Evolutionary conservation across 2,797 vertebrate genomes (phyloP).

Genomic region (Pogonophryne albipinna): DNA sequence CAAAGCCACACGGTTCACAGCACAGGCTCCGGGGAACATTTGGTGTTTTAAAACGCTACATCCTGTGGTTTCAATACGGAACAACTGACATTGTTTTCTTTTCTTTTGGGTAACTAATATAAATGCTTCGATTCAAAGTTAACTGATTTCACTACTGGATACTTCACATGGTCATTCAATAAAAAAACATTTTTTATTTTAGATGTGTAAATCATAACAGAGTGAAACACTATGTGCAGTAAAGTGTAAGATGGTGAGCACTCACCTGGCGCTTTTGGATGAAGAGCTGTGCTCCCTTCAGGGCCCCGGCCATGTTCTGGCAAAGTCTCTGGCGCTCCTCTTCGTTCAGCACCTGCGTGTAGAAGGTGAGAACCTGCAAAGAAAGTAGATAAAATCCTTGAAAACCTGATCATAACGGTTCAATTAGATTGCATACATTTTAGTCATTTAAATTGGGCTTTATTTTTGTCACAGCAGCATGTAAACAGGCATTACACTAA

Average conservation of each 20-base stretch:
- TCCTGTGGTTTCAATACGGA: neutral
- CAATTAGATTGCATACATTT: too few species aligned
- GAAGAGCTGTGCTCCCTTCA: constrained; percentile 93
- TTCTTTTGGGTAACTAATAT: neutral
- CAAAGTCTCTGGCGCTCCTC: constrained; percentile 90
- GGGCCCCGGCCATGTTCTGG: constrained; percentile 88
- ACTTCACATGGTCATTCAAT: too few species aligned
- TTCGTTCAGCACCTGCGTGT: constrained; percentile 88
- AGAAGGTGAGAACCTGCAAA: constrained; percentile 90
- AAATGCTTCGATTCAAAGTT: neutral
- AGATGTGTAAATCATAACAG: neutral
- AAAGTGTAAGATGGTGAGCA: constrained; percentile 1
- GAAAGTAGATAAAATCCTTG: neutral
- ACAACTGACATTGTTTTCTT: neutral
- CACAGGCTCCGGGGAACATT: too few species aligned
- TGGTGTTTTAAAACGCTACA: neutral
- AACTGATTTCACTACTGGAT: neutral
- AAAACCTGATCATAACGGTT: neutral
- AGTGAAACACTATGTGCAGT: neutral
- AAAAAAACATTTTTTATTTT: too few species aligned
- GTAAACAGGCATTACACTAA: too few species aligned
- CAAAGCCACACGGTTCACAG: neutral
- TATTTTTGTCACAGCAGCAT: too few species aligned
- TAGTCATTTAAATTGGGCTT: too few species aligned
- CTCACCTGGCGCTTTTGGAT: constrained; percentile 95